A percentile compares a stretch with the other conserved stretches of the same genome.
These are phyloP conservation scores for Camponotus fellah DNA, from an alignment of 2,888 invertebrate species.

Conservation along the genomic window DNA sequence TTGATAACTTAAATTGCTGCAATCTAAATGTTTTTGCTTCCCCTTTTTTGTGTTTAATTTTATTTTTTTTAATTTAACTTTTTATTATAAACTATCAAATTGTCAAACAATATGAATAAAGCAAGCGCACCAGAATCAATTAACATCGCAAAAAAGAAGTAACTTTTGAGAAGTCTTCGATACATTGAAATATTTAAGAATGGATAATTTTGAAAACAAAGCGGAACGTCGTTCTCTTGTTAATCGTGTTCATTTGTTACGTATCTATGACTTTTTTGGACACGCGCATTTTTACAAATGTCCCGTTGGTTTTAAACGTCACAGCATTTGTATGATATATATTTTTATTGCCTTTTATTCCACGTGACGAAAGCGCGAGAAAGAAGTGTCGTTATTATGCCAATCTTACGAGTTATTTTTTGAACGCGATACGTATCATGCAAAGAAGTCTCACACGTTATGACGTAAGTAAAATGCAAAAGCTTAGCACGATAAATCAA, in stretches of 20 bases:
- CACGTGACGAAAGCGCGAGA: conserved; percentile 29
- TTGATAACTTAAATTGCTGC: too few relatives aligned
- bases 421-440: conserved; percentile 77
- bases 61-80: too few relatives aligned
- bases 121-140: too few relatives aligned
- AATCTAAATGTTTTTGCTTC: too few relatives aligned
- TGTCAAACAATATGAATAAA: too few relatives aligned
- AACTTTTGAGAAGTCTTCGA: too few relatives aligned
- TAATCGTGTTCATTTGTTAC: conserved; percentile 68
- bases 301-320: conserved; percentile 72
- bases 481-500: background rate
- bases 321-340: conserved; percentile 63
- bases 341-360: conserved; percentile 60
- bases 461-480: conserved; percentile 74
- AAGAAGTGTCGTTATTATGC: conserved; percentile 61
- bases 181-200: too few relatives aligned
- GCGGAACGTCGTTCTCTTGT: conserved; percentile 29
- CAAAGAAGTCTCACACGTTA: conserved; percentile 75
- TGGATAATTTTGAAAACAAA: conserved; percentile 1
- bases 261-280: conserved; percentile 73
- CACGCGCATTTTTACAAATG: conserved; percentile 70
- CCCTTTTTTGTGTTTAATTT: too few relatives aligned
- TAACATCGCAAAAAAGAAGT: too few relatives aligned
- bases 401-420: conserved; percentile 44
- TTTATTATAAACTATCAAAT: too few relatives aligned